phyloP scores from a whole-genome alignment of 2,113 vertebrate species.

The Cranoglanis bouderius region DNA sequence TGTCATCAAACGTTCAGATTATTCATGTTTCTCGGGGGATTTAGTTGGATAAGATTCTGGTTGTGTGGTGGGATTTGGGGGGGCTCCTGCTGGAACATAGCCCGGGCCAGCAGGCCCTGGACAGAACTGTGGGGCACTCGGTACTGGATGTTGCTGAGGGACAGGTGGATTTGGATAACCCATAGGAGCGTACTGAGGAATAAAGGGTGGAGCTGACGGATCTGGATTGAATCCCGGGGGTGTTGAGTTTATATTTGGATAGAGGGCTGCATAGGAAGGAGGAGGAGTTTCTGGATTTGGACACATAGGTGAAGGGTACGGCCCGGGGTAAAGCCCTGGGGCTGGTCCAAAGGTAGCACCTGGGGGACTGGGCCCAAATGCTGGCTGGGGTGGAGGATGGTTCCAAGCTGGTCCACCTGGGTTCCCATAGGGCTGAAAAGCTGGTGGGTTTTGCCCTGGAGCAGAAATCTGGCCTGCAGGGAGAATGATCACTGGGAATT shows the following conservation, averaged over 20 bases:
- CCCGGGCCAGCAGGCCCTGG: conserved; percentile 37
- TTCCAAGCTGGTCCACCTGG: conserved; percentile 21
- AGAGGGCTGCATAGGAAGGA: conserved; percentile 33
- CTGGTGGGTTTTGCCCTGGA: conserved; percentile 2
- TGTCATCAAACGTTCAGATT: not conserved
- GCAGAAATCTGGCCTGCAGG: conserved; percentile 21
- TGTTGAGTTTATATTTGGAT: conserved; percentile 20
- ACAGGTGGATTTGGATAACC: conserved; percentile 25
- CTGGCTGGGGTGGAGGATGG: conserved; percentile 22
- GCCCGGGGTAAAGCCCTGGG: conserved; percentile 24
- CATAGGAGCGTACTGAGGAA: conserved; percentile 45
- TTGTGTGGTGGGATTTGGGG: conserved; percentile 9
- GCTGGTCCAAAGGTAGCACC: not conserved
- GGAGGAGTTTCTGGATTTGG: conserved; percentile 48
- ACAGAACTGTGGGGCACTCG: conserved; percentile 40
- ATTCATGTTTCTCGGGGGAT: conserved; percentile 28
- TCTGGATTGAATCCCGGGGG: conserved; percentile 15
- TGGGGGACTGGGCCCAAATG: not conserved
- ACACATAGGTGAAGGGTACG: conserved; percentile 36
- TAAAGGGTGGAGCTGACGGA: conserved; percentile 44
- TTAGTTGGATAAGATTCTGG: conserved; percentile 35
- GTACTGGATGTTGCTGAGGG: conserved; percentile 40
- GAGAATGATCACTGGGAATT: conserved; percentile 64
- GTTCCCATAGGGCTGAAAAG: not conserved
- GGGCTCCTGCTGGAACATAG: not conserved